These are phyloP conservation scores for Drosophila carrolli DNA, from an alignment of 1,140 invertebrate species.

Conservation along the genomic window DNA sequence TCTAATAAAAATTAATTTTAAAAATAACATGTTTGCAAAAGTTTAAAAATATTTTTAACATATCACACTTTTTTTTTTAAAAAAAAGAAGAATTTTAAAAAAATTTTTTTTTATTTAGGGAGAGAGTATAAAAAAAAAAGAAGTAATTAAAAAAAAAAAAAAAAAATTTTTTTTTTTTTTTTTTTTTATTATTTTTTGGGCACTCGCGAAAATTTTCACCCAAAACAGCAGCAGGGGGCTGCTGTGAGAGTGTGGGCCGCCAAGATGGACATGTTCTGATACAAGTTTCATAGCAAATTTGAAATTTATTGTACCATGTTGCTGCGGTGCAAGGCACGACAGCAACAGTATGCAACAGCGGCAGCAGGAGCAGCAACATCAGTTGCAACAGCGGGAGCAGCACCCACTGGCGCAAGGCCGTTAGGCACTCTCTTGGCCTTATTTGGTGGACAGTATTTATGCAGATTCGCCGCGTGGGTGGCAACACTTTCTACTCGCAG, in stretches of 20 bases:
- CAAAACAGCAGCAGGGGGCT: conserved; percentile 23
- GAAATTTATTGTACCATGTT: conserved; percentile 75
- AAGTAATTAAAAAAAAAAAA: too few species aligned
- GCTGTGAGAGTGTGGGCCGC: conserved; percentile 56
- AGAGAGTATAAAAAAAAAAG: too few species aligned
- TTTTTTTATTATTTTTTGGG: too few species aligned
- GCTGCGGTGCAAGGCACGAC: conserved; percentile 31
- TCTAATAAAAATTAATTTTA: too few species aligned
- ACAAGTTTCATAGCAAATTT: conserved; percentile 81
- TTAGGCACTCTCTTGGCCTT: conserved; percentile 60
- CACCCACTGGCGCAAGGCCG: conserved; percentile 57
- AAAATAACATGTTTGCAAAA: too few species aligned
- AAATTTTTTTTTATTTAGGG: too few species aligned
- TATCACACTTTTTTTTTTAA: too few species aligned
- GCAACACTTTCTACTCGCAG: conserved; percentile 70
- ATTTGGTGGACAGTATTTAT: conserved; percentile 66
- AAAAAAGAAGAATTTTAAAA: too few species aligned
- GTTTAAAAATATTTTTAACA: too few species aligned
- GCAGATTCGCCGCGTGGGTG: conserved; percentile 68
- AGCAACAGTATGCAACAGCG: conserved; percentile 55
- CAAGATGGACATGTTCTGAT: conserved; percentile 81
- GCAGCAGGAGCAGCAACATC: conserved; percentile 28
- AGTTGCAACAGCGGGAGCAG: conserved; percentile 47
- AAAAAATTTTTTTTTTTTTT: too few species aligned
- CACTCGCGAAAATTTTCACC: conserved; percentile 66